phyloP scores from a whole-genome alignment of 2,113 vertebrate species.

The Sclerurus mexicanus region DNA sequence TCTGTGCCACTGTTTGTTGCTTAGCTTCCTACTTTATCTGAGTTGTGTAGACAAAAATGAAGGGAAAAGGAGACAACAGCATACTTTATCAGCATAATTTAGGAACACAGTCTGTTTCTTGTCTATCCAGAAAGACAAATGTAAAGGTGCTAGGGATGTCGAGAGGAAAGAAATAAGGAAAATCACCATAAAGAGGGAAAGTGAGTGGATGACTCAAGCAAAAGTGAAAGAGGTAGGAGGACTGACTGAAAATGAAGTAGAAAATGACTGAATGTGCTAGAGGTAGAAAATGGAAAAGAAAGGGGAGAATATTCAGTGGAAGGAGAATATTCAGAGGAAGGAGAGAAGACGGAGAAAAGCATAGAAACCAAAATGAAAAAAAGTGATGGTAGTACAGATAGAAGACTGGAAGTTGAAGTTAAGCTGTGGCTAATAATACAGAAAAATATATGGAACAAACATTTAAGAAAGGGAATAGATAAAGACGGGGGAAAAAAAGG shows the following conservation, averaged over 20 bases:
- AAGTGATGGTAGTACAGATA: background rate
- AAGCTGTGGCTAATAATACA: background rate
- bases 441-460: background rate
- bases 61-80: background rate
- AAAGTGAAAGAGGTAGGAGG: background rate
- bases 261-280: background rate
- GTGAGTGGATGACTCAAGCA: background rate
- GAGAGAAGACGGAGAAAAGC: background rate
- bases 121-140: background rate
- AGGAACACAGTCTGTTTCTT: background rate
- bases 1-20: background rate
- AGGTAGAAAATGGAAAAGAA: background rate
- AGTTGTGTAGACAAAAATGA: background rate
- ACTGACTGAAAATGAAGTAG: background rate
- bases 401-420: background rate
- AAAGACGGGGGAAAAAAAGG: background rate
- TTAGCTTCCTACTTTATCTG: background rate
- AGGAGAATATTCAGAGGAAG: background rate
- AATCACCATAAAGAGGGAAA: background rate
- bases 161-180: background rate
- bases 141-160: rapidly evolving
- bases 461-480: background rate
- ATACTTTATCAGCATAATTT: background rate
- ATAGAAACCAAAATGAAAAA: background rate
- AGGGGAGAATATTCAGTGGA: background rate